Conservation (phyloP, 1,140 invertebrate species). For the Bombus confusus region DNA sequence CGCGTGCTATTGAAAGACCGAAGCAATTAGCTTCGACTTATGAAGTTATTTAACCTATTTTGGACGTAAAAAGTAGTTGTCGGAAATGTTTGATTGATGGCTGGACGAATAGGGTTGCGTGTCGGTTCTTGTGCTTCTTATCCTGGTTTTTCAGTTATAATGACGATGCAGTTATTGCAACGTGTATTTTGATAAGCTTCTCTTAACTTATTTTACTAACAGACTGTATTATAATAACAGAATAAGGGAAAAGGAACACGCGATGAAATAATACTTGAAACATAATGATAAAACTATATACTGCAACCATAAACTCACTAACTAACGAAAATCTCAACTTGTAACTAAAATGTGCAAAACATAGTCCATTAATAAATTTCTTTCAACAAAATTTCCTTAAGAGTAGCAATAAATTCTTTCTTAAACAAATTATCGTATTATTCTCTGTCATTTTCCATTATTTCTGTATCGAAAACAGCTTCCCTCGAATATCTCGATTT, state of each 20-base stretch:
- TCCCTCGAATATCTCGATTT: not conserved
- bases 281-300: too few species aligned
- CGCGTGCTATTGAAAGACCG: not conserved
- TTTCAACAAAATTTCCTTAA: too few species aligned
- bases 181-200: too few species aligned
- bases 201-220: not conserved
- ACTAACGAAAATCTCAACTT: too few species aligned
- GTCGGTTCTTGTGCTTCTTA: not conserved
- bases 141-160: not conserved
- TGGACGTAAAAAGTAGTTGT: not conserved
- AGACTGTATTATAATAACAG: too few species aligned
- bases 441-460: too few species aligned
- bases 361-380: too few species aligned
- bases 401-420: too few species aligned
- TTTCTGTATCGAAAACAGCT: not conserved
- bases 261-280: not conserved
- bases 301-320: too few species aligned
- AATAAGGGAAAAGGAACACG: too few species aligned
- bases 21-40: not conserved
- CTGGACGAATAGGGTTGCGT: not conserved
- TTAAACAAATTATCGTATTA: too few species aligned
- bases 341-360: too few species aligned
- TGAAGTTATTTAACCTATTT: not conserved
- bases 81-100: not conserved
- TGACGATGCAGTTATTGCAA: not conserved